Conservation (phyloP, 1,140 invertebrate species). For the Rhizoglyphus robini region DNA sequence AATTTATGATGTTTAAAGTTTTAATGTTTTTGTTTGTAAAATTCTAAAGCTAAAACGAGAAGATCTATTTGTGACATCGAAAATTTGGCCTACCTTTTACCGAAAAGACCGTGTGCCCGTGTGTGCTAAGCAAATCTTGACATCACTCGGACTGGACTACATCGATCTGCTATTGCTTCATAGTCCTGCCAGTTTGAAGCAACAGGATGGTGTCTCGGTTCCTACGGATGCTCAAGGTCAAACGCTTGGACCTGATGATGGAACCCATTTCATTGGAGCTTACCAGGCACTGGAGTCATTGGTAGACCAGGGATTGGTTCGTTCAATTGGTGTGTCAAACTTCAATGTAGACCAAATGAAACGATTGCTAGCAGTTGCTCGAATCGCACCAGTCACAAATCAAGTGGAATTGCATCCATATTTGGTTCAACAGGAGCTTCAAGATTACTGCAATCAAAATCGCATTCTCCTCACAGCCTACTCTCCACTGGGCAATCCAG, state of each 20-base stretch:
- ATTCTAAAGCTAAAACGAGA: constrained; percentile 48
- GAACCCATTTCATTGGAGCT: constrained; percentile 20
- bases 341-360: constrained; percentile 31
- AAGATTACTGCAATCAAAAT: constrained; percentile 29
- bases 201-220: constrained; percentile 31
- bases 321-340: constrained; percentile 37
- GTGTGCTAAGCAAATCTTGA: constrained; percentile 48
- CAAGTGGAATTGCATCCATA: constrained; percentile 32
- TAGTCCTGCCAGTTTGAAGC: constrained; percentile 24
- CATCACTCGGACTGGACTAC: constrained; percentile 23
- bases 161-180: constrained; percentile 24
- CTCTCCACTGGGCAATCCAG: constrained; percentile 34
- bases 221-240: constrained; percentile 16
- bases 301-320: constrained; percentile 31
- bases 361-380: constrained; percentile 18
- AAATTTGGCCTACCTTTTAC: constrained; percentile 56
- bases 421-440: constrained; percentile 28
- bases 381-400: constrained; percentile 23
- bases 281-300: constrained; percentile 31
- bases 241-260: constrained; percentile 6
- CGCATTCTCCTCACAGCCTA: constrained; percentile 33
- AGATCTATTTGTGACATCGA: constrained; percentile 58
- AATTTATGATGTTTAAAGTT: constrained; percentile 24
- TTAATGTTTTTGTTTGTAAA: not conserved
- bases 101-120: constrained; percentile 44